Evolutionary conservation across 2,113 vertebrate species (phyloP).

Genomic region (Anoplopoma fimbria): DNA sequence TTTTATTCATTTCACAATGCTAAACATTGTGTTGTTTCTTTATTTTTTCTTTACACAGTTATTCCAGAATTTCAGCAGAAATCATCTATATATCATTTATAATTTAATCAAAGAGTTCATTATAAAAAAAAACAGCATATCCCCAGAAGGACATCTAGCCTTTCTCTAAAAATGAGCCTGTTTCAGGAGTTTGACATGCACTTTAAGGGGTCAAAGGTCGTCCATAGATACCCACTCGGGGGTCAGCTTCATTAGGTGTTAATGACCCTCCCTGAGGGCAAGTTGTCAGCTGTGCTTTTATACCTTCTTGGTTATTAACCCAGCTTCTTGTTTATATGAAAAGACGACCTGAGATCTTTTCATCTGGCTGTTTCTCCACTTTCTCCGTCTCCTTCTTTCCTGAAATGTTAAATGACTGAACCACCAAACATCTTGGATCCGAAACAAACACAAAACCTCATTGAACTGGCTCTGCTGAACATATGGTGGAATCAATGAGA

Average conservation of each 20-base stretch:
- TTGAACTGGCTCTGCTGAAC: conserved; percentile 42
- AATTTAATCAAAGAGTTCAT: not conserved
- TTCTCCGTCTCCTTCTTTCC: conserved; percentile 7
- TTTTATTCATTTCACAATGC: not conserved
- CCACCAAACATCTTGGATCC: conserved; percentile 33
- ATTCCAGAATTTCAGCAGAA: not conserved
- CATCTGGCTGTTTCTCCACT: not conserved
- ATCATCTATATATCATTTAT: not conserved
- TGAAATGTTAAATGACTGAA: conserved; percentile 31
- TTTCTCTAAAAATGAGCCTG: conserved; percentile 48
- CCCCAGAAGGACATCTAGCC: conserved; percentile 1
- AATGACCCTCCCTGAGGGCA: conserved; percentile 68
- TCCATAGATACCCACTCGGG: conserved; percentile 59
- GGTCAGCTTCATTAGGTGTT: conserved; percentile 75
- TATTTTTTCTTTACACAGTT: not conserved
- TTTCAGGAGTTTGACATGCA: conserved; percentile 57
- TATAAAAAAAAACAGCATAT: conserved; percentile 21
- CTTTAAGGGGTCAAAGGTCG: conserved; percentile 65
- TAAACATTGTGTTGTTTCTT: not conserved
- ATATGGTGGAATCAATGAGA: conserved; percentile 68
- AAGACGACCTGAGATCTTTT: not conserved
- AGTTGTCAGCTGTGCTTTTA: conserved; percentile 26
- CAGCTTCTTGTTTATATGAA: conserved; percentile 13
- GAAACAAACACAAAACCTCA: conserved; percentile 30
- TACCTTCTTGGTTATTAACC: conserved; percentile 6